Conservation (phyloP, 2,888 invertebrate species). For the Cactoblastis cactorum region DNA sequence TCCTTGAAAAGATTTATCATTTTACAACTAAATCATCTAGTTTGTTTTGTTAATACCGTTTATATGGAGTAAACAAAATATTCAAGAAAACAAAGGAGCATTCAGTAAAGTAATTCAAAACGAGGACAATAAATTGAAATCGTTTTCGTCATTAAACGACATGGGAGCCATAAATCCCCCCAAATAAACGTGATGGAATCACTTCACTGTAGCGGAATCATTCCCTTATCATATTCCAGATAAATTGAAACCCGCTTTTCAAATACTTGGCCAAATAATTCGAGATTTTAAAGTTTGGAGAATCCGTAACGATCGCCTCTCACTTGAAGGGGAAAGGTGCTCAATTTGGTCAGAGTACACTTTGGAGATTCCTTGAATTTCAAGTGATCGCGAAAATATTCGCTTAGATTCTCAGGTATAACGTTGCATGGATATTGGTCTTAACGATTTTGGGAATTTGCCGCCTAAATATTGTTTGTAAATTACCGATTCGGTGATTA, state of each 20-base stretch:
- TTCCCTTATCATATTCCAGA: slow-evolving; percentile 9
- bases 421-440: too few species aligned
- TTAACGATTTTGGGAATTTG: too few species aligned
- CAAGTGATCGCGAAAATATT: too few species aligned
- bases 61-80: too few species aligned
- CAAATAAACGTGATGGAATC: slow-evolving; percentile 6
- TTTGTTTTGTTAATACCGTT: too few species aligned
- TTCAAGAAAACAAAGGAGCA: too few species aligned
- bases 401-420: too few species aligned
- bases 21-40: too few species aligned
- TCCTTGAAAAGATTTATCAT: too few species aligned
- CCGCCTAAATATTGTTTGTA: too few species aligned
- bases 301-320: neutral
- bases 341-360: neutral
- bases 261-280: slow-evolving; percentile 4
- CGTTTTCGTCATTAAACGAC: neutral
- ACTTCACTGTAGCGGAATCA: slow-evolving; percentile 2
- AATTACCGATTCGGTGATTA: too few species aligned
- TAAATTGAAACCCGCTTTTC: slow-evolving; percentile 9
- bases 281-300: slow-evolving; percentile 7
- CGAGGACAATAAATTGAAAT: neutral
- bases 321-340: neutral
- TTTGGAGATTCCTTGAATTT: neutral
- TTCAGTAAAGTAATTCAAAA: too few species aligned
- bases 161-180: neutral